These are phyloP conservation scores for Nicator chloris DNA, from an alignment of 2,113 vertebrate species.

Conservation along the genomic window DNA sequence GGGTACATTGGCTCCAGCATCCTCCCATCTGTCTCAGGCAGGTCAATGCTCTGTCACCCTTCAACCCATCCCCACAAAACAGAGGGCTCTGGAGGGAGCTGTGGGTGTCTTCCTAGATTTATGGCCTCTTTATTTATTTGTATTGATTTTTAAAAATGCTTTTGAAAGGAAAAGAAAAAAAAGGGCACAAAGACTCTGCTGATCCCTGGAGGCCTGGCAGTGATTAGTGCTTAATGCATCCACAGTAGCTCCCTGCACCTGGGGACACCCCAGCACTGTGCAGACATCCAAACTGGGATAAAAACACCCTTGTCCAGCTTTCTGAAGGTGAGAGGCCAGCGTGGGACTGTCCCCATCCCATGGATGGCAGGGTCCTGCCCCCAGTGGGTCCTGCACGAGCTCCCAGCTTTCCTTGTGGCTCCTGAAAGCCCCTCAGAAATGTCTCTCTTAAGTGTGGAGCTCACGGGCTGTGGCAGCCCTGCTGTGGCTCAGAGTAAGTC, in stretches of 20 bases:
- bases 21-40: constrained; percentile 24
- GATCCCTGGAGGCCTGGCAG: neutral
- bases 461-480: neutral
- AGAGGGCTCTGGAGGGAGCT: constrained; percentile 1
- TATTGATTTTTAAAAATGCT: constrained; percentile 31
- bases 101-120: constrained; percentile 29
- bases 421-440: neutral
- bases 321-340: neutral
- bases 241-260: accelerated
- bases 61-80: constrained; percentile 12
- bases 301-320: neutral
- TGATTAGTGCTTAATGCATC: neutral
- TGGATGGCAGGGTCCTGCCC: neutral
- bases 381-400: neutral
- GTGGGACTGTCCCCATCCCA: neutral
- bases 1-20: constrained; percentile 25
- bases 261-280: neutral
- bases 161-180: neutral
- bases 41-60: constrained; percentile 33
- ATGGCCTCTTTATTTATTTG: constrained; percentile 44
- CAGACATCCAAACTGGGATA: neutral
- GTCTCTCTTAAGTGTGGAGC: neutral
- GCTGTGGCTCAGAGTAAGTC: neutral
- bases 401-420: neutral
- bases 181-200: neutral